Evolutionary conservation across 2,888 invertebrate genomes (phyloP).

Genomic region (Meloe dianella): DNA sequence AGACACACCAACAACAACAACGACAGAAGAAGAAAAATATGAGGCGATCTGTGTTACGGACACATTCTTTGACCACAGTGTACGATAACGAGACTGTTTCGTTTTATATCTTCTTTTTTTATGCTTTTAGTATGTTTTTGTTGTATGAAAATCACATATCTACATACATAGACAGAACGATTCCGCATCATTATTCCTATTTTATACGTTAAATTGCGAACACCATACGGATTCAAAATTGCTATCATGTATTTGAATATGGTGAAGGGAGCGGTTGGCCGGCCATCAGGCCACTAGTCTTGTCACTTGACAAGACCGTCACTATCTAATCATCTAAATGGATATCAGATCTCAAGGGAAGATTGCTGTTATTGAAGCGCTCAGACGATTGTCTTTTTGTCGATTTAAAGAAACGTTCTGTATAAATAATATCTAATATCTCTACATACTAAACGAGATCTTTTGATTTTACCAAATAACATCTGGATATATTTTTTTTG

Average conservation of each 20-base stretch:
- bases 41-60: constrained; percentile 8
- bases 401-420: constrained; percentile 22
- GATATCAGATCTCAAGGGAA: constrained; percentile 32
- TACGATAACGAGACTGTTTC: constrained; percentile 30
- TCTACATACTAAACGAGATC: not conserved
- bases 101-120: not conserved
- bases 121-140: constrained; percentile 14
- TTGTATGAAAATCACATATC: constrained; percentile 33
- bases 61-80: constrained; percentile 8
- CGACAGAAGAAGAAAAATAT: not conserved
- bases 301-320: constrained; percentile 26
- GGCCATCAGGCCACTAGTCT: constrained; percentile 19
- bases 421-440: constrained; percentile 23
- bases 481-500: not conserved
- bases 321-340: constrained; percentile 36
- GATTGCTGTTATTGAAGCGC: constrained; percentile 32
- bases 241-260: constrained; percentile 30
- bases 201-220: constrained; percentile 19
- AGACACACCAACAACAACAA: not conserved
- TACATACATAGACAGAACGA: constrained; percentile 17
- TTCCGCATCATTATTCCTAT: constrained; percentile 30
- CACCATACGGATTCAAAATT: constrained; percentile 21
- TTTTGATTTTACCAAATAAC: not conserved
- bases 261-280: constrained; percentile 17
- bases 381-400: constrained; percentile 29